phyloP scores from a whole-genome alignment of 2,888 invertebrate genomes.

The Bhutanitis thaidina region DNA sequence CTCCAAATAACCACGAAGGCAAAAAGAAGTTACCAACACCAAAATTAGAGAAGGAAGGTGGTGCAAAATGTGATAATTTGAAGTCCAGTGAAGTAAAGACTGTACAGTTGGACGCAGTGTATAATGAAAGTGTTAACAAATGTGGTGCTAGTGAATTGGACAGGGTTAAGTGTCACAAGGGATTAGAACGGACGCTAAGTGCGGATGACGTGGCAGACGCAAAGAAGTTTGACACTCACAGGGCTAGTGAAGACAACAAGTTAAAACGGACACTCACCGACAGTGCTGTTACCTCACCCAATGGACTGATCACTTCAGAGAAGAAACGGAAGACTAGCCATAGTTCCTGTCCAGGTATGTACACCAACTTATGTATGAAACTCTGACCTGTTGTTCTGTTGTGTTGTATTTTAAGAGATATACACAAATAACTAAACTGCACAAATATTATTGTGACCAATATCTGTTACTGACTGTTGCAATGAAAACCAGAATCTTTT shows the following conservation, averaged over 20 bases:
- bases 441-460: too few relatives aligned
- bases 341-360: constrained; percentile 75
- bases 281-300: constrained; percentile 72
- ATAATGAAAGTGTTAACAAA: constrained; percentile 44
- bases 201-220: constrained; percentile 39
- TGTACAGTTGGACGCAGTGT: constrained; percentile 57
- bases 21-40: constrained; percentile 70
- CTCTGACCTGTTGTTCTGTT: constrained; percentile 3
- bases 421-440: background rate
- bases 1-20: constrained; percentile 57
- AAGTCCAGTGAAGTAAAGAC: constrained; percentile 59
- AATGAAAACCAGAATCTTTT: too few relatives aligned
- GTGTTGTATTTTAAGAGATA: constrained; percentile 3
- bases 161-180: constrained; percentile 59
- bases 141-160: constrained; percentile 67
- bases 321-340: constrained; percentile 83
- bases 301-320: constrained; percentile 81
- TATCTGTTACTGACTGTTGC: too few relatives aligned
- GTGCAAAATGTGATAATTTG: constrained; percentile 61
- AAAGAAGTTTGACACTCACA: constrained; percentile 27
- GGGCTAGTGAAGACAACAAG: constrained; percentile 38
- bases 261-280: constrained; percentile 72
- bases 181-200: constrained; percentile 64
- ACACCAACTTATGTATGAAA: constrained; percentile 27
- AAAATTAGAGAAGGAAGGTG: constrained; percentile 55